These are phyloP conservation scores for Dendrolimus punctatus DNA, from an alignment of 1,140 invertebrate genomes.

Conservation along the genomic window DNA sequence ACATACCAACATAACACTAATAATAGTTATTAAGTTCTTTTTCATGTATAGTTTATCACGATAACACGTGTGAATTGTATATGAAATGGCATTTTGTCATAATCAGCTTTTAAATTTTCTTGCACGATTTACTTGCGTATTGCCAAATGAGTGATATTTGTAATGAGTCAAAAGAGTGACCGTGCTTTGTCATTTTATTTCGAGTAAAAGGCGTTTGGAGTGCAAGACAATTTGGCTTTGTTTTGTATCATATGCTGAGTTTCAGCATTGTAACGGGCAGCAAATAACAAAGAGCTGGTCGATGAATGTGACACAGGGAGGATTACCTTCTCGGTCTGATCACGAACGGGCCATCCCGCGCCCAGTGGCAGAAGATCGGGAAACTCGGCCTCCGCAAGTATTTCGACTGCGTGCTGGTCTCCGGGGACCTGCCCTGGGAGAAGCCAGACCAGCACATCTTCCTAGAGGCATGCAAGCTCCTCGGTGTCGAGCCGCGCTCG, in stretches of 20 bases:
- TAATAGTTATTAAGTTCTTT: slow-evolving; percentile 27
- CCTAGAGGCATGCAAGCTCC: slow-evolving; percentile 80
- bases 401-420: slow-evolving; percentile 86
- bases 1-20: slow-evolving; percentile 34
- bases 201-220: neutral
- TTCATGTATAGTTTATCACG: slow-evolving; percentile 40
- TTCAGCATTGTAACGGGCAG: slow-evolving; percentile 44
- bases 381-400: slow-evolving; percentile 77
- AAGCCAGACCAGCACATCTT: slow-evolving; percentile 87
- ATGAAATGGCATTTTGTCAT: slow-evolving; percentile 23
- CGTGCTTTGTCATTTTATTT: too few species aligned
- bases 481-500: slow-evolving; percentile 79
- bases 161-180: slow-evolving; percentile 7
- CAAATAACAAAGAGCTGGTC: slow-evolving; percentile 50
- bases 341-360: slow-evolving; percentile 86
- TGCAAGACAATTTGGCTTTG: slow-evolving; percentile 33
- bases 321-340: slow-evolving; percentile 84
- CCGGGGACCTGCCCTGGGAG: slow-evolving; percentile 87
- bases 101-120: slow-evolving; percentile 28
- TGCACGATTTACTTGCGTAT: slow-evolving; percentile 19
- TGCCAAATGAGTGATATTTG: slow-evolving; percentile 16
- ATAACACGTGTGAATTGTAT: slow-evolving; percentile 38
- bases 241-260: slow-evolving; percentile 52
- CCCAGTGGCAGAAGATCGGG: slow-evolving; percentile 90
- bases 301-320: slow-evolving; percentile 68